phyloP scores from a whole-genome alignment of 2,888 invertebrate genomes.

The Tricholauxania praeusta region DNA sequence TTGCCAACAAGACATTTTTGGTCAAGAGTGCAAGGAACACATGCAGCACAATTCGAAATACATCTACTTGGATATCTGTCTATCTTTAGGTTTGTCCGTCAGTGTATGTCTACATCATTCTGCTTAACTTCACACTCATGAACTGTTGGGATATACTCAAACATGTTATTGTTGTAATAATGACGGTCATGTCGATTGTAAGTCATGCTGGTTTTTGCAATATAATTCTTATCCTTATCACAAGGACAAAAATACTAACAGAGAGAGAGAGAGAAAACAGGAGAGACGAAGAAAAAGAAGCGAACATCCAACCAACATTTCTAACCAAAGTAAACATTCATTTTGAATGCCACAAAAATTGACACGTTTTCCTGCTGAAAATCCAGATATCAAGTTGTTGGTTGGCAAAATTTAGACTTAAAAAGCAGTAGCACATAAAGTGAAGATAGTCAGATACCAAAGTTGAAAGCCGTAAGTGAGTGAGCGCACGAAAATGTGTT shows the following conservation, averaged over 20 bases:
- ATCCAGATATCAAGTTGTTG: no score
- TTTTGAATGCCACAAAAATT: slow-evolving; percentile 36
- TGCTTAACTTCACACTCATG: no score
- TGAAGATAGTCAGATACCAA: no score
- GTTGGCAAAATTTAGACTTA: no score
- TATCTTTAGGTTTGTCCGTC: not conserved
- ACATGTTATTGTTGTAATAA: not conserved
- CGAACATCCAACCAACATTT: not conserved
- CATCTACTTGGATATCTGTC: slow-evolving; percentile 15
- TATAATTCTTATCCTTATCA: slow-evolving; percentile 5
- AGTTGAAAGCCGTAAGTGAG: no score
- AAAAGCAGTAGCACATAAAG: no score
- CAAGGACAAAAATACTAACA: not conserved
- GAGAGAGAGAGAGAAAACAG: not conserved
- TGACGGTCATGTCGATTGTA: slow-evolving; percentile 5
- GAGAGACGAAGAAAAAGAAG: not conserved
- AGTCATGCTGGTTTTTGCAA: slow-evolving; percentile 1
- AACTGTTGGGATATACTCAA: no score
- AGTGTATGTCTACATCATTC: not conserved
- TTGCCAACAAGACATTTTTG: slow-evolving; percentile 27
- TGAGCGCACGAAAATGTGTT: not conserved
- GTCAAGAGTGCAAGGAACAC: slow-evolving; percentile 15
- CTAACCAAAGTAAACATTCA: not conserved
- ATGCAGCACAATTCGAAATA: slow-evolving; percentile 8
- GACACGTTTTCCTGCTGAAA: slow-evolving; percentile 26